These are phyloP conservation scores for Macrobrachium nipponense DNA, from an alignment of 1,140 invertebrate genomes.

Conservation along the genomic window DNA sequence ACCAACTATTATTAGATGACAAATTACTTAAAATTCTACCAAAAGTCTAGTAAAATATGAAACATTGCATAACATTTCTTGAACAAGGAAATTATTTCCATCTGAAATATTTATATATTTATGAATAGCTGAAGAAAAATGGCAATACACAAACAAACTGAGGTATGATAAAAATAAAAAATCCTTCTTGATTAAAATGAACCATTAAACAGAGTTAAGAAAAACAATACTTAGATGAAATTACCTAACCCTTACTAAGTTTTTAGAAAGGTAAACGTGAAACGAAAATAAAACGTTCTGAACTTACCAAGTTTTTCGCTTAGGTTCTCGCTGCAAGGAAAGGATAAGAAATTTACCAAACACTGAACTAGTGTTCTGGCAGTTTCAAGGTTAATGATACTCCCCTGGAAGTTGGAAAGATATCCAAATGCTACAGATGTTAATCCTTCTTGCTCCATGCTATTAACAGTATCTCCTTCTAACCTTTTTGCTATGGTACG, in stretches of 20 bases:
- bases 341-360: conserved; percentile 8
- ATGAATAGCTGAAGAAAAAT: too few relatives aligned
- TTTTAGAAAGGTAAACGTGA: neutral
- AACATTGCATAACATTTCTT: too few relatives aligned
- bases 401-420: conserved; percentile 34
- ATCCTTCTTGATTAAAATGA: too few relatives aligned
- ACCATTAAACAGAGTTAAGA: too few relatives aligned
- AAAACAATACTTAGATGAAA: neutral
- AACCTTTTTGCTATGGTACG: conserved; percentile 37
- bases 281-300: neutral
- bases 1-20: too few relatives aligned
- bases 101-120: too few relatives aligned
- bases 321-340: conserved; percentile 20
- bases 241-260: neutral
- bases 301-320: conserved; percentile 32
- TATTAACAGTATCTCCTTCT: conserved; percentile 28
- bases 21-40: too few relatives aligned
- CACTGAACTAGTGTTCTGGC: conserved; percentile 29
- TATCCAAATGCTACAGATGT: conserved; percentile 27
- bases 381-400: conserved; percentile 28
- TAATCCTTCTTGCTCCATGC: conserved; percentile 30
- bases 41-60: too few relatives aligned
- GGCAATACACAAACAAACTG: too few relatives aligned
- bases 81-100: too few relatives aligned
- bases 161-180: too few relatives aligned